Conservation (phyloP, 1,140 invertebrate genomes). For the Orius laevigatus region DNA sequence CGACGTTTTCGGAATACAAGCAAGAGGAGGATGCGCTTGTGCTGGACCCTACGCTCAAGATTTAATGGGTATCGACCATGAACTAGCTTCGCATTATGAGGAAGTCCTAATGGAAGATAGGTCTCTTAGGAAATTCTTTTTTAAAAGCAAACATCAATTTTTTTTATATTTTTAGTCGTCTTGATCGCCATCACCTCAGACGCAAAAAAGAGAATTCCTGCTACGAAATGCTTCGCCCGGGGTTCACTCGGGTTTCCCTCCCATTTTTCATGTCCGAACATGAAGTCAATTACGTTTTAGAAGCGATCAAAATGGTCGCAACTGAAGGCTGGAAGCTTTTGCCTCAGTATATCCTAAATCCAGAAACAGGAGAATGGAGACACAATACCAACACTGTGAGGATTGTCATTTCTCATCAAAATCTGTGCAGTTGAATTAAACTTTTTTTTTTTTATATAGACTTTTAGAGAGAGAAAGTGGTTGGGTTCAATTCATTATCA, state of each 20-base stretch:
- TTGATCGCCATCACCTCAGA: conserved; percentile 42
- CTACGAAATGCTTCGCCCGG: conserved; percentile 65
- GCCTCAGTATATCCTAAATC: conserved; percentile 70
- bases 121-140: conserved; percentile 31
- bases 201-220: conserved; percentile 39
- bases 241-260: conserved; percentile 70
- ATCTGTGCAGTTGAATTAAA: no score
- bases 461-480: conserved; percentile 67
- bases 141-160: conserved; percentile 1
- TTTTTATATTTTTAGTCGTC: conserved; percentile 26
- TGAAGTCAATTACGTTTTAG: conserved; percentile 64
- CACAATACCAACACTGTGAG: conserved; percentile 55
- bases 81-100: conserved; percentile 59
- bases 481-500: conserved; percentile 60
- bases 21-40: conserved; percentile 68
- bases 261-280: conserved; percentile 70
- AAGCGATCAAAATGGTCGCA: conserved; percentile 73
- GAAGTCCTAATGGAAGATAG: conserved; percentile 53
- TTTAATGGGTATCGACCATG: conserved; percentile 63
- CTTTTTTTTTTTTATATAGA: conserved; percentile 20
- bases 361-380: conserved; percentile 78
- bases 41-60: conserved; percentile 72
- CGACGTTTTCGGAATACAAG: conserved; percentile 84
- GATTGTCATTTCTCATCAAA: no score
- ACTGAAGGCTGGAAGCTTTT: conserved; percentile 78